Evolutionary conservation across 2,888 invertebrate species (phyloP).

Genomic region (Drosophila pegasa): DNA sequence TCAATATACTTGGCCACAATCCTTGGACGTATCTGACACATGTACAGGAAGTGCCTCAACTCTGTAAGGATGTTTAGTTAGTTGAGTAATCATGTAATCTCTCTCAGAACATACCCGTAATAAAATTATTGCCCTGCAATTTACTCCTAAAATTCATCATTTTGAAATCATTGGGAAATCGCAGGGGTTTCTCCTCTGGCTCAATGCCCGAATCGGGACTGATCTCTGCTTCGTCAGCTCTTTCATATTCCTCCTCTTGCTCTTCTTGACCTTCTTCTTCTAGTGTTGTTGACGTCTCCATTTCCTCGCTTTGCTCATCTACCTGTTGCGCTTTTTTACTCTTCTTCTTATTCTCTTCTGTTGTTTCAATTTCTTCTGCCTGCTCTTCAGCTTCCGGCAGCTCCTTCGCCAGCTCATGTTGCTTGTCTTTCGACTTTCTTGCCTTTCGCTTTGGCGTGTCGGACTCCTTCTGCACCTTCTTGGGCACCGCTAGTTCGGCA

Average conservation of each 20-base stretch:
- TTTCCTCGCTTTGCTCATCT: not conserved
- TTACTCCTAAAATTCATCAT: constrained; percentile 87
- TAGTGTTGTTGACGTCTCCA: not conserved
- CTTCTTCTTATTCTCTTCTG: constrained; percentile 19
- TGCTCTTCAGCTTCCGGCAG: not conserved
- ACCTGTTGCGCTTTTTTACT: constrained; percentile 12
- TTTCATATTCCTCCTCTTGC: not conserved
- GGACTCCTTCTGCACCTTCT: constrained; percentile 68
- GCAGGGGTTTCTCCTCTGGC: constrained; percentile 62
- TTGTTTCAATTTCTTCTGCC: not conserved
- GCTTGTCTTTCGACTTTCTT: constrained; percentile 15
- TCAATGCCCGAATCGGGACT: constrained; percentile 75
- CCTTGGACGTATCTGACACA: constrained; percentile 86
- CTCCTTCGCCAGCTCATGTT: not conserved
- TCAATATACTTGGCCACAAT: constrained; percentile 88
- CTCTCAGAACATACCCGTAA: constrained; percentile 85
- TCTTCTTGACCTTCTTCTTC: not conserved
- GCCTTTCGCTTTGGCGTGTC: constrained; percentile 57
- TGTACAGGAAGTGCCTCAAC: constrained; percentile 87
- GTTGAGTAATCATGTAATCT: not conserved
- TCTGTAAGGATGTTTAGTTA: constrained; percentile 80
- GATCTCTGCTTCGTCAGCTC: constrained; percentile 48
- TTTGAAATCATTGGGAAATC: constrained; percentile 85
- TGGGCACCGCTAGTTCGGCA: constrained; percentile 70
- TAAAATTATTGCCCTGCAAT: constrained; percentile 86